Evolutionary conservation across 1,140 invertebrate species (phyloP).

Genomic region (Zaprionus inermis): DNA sequence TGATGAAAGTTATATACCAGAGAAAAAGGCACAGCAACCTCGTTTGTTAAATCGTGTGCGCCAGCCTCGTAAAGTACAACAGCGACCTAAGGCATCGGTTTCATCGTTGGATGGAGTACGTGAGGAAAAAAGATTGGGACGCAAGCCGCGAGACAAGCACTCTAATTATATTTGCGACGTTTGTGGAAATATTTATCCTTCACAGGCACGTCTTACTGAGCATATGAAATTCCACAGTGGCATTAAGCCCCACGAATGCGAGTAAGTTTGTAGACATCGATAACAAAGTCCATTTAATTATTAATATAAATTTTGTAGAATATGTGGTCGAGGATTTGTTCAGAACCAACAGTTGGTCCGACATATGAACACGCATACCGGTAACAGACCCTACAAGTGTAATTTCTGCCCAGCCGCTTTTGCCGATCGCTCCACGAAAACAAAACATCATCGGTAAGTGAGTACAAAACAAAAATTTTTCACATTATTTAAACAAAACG

Average conservation of each 20-base stretch:
- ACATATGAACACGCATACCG: slow-evolving; percentile 81
- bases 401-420: slow-evolving; percentile 89
- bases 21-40: slow-evolving; percentile 4
- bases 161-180: slow-evolving; percentile 75
- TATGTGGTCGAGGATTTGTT: slow-evolving; percentile 75
- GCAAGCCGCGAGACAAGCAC: slow-evolving; percentile 61
- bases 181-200: slow-evolving; percentile 78
- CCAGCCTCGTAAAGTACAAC: slow-evolving; percentile 20
- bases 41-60: slow-evolving; percentile 13
- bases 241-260: slow-evolving; percentile 78
- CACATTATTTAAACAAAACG: neutral
- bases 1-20: slow-evolving; percentile 37
- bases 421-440: slow-evolving; percentile 86
- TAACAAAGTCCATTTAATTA: neutral
- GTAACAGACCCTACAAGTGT: slow-evolving; percentile 88
- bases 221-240: slow-evolving; percentile 80
- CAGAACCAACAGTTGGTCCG: slow-evolving; percentile 76
- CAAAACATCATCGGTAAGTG: slow-evolving; percentile 86
- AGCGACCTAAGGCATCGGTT: neutral
- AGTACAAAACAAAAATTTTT: neutral
- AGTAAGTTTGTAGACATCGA: slow-evolving; percentile 54
- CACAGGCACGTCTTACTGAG: slow-evolving; percentile 71
- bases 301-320: slow-evolving; percentile 42
- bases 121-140: slow-evolving; percentile 52
- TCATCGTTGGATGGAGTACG: neutral